Evolutionary conservation across 2,888 invertebrate genomes (phyloP), one percentile per base, ranked within the genome.

Genomic region (Scaptomyza tumidula): DNA sequence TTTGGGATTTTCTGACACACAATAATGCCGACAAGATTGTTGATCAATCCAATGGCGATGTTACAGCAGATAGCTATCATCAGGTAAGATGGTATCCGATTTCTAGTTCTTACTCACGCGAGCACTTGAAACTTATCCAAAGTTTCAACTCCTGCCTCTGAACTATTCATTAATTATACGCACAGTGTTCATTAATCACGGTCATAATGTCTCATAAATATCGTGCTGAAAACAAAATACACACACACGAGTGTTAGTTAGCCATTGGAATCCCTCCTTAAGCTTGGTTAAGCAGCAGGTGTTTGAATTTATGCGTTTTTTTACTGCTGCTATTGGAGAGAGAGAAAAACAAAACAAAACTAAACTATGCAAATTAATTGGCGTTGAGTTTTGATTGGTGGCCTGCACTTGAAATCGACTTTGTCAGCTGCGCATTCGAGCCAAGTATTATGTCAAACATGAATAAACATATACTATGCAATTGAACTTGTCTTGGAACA

Each of bases 1-100:
- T 95, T 67, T 95, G 95, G 95, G 95, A 95, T 89, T 92, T 89
- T 58, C 89, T 94, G 76, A 93, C 94, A 1, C 94, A 94, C 90
- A 93, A 93, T 0, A 91, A 92, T 27, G 93, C 94, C 0, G 94
- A 95, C 62, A 93, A 94, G 91, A 94, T 95, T 35, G 93, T 90
- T 0, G 94, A 95, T 75, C 84, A 92, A 16, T 93, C 93, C 57
- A 94, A 94, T 70, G 95, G 93, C 0, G 94, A 95, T 79, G 85
- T 94, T 1, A 93, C 94, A 0, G 92, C 93, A 6, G 94, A 95
- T 78, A 93, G 93, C 80, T 94, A 94, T 78, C 90, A 92, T 79
- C 88, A 92, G 84, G 92, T 92, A 76, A 80, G 91, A 35, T 29
- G 2, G 27, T n/a, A 27, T 27, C 24, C 9, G 6, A 11, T 24